These are phyloP conservation scores for Seladonia tumulorum DNA, from an alignment of 2,888 invertebrate genomes.

Conservation along the genomic window DNA sequence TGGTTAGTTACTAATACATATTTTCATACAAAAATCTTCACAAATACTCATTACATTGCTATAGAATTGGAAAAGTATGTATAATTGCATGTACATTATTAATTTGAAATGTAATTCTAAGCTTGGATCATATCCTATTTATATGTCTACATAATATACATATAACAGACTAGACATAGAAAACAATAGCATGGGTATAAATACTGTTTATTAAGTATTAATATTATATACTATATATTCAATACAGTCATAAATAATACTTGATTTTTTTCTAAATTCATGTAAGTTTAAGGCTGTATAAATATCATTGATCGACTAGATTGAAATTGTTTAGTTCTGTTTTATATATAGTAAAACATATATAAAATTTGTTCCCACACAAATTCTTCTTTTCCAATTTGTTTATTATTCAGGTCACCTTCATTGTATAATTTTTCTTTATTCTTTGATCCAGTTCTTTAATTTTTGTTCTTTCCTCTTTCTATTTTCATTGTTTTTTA, in stretches of 20 bases:
- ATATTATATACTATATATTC: neutral
- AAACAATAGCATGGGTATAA: neutral
- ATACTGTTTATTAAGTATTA: neutral
- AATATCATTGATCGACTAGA: neutral
- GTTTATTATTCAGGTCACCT: neutral
- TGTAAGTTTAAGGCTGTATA: neutral
- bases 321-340: neutral
- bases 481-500: neutral
- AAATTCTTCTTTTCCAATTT: neutral
- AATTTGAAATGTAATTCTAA: constrained; percentile 4
- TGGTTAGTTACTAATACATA: constrained; percentile 67
- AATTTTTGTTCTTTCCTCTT: neutral
- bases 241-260: neutral
- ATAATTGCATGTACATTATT: constrained; percentile 25
- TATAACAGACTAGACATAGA: constrained; percentile 7
- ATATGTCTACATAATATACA: neutral
- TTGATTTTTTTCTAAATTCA: constrained; percentile 1
- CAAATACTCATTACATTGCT: constrained; percentile 10
- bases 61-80: constrained; percentile 43
- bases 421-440: neutral
- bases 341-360: neutral
- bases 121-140: neutral
- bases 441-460: neutral
- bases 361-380: neutral
- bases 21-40: constrained; percentile 31